Evolutionary conservation across 2,888 invertebrate species (phyloP).

Genomic region (Hartigia nigra): DNA sequence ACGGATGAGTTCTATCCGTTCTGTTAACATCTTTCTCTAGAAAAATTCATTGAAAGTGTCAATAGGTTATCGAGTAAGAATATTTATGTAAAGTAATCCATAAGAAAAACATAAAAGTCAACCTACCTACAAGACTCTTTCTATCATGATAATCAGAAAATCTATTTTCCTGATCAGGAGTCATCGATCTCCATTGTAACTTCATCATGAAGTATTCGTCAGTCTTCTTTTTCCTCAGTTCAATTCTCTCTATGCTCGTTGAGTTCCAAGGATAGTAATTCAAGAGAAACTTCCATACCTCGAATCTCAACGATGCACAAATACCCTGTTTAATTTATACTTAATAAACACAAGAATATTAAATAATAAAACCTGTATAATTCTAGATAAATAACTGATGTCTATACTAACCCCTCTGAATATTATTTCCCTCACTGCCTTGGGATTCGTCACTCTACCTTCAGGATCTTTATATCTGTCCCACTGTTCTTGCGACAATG

Average conservation of each 20-base stretch:
- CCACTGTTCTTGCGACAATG: conserved; percentile 86
- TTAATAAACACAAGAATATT: conserved; percentile 10
- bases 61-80: neutral
- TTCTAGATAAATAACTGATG: conserved; percentile 9
- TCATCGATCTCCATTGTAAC: conserved; percentile 94
- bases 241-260: conserved; percentile 77
- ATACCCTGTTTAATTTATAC: conserved; percentile 75
- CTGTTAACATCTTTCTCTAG: conserved; percentile 96
- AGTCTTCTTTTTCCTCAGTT: conserved; percentile 77
- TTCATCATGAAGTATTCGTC: conserved; percentile 96
- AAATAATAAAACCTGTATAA: conserved; percentile 12
- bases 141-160: conserved; percentile 90
- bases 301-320: conserved; percentile 77
- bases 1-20: conserved; percentile 91
- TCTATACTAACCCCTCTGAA: conserved; percentile 84
- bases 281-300: conserved; percentile 95
- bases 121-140: conserved; percentile 85
- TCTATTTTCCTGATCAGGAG: conserved; percentile 85
- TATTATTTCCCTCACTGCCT: conserved; percentile 84
- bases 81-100: neutral
- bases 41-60: conserved; percentile 33
- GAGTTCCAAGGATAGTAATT: conserved; percentile 90
- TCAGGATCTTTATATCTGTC: conserved; percentile 80
- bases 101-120: neutral
- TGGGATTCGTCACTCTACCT: conserved; percentile 83